Evolutionary conservation across 1,140 invertebrate genomes (phyloP).

Genomic region (Formica selysi): DNA sequence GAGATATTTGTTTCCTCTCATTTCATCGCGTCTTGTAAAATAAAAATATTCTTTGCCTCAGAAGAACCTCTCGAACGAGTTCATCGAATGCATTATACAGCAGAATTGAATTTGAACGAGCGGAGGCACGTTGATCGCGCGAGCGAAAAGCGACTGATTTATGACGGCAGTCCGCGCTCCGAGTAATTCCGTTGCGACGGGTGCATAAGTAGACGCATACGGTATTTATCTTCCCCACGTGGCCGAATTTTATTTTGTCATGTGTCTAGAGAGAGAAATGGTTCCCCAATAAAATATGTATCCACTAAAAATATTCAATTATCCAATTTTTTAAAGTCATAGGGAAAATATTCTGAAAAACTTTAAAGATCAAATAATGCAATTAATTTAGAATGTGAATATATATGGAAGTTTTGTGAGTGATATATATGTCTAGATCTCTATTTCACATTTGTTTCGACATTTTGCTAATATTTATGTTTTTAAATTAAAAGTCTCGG

Average conservation of each 20-base stretch:
- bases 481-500: neutral
- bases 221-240: constrained; percentile 24
- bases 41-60: neutral
- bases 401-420: neutral
- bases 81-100: constrained; percentile 67
- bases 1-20: neutral
- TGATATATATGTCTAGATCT: neutral
- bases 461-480: neutral
- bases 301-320: neutral
- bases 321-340: neutral
- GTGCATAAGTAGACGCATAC: constrained; percentile 35
- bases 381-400: neutral
- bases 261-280: neutral
- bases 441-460: too few relatives aligned
- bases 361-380: neutral
- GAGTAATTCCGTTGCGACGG: constrained; percentile 44
- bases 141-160: constrained; percentile 57
- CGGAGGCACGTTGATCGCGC: constrained; percentile 44
- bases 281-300: neutral
- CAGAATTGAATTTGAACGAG: constrained; percentile 31
- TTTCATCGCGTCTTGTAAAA: neutral
- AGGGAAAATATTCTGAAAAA: neutral
- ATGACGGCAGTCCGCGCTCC: constrained; percentile 16
- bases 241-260: neutral
- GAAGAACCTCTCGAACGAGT: constrained; percentile 13